Evolutionary conservation across 2,113 vertebrate genomes (phyloP), one percentile per base, ranked within the genome.

Genomic region (Amblyornis subalaris): DNA sequence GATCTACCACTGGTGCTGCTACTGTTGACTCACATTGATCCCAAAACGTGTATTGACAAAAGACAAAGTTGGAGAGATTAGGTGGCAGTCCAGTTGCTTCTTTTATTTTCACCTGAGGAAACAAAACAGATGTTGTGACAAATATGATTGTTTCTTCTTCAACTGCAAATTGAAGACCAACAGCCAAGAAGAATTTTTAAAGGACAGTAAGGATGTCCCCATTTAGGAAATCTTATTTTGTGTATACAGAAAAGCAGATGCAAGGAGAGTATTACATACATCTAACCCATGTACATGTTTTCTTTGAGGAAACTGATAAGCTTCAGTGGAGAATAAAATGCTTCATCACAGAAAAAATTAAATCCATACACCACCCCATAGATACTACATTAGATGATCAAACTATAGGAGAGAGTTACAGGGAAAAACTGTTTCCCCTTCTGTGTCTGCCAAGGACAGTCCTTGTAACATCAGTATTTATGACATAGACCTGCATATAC

Each of bases 21-120:
- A 99, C 99, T 4, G 98, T 98, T 45, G 99, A 98, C 72, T 98
- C 97, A 0, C 98, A 97, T 40, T 99, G 98, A 96, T 99, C 99
- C 99, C 99, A 99, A 97, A 99, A 99, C 0, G 98, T 98, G 85
- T 99, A 99, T 92, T 99, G 99, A 96, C 99, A 99, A 98, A 99
- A 99, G 57, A 99, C 99, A 51, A 99, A 99, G 97, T 99, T 99
- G n/a, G 99, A 99, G 60, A 99, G 98, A 94, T 98, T 99, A 90
- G 98, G 96, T 15, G 99, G 99, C 66, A 99, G 97, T 28, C 99
- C 99, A 0, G 99, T 99, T 42, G 99, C 99, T 93, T 99, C 99
- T 97, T 98, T 99, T 96, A 99, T 99, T 98, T 98, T 98, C n/a
- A 99, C 99, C 99, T 99, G 96, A 75, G 85, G 73, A 89, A 80